Base-by-base conservation (phyloP, 1,140 invertebrate genomes). In the Conus ventricosus region DNA sequence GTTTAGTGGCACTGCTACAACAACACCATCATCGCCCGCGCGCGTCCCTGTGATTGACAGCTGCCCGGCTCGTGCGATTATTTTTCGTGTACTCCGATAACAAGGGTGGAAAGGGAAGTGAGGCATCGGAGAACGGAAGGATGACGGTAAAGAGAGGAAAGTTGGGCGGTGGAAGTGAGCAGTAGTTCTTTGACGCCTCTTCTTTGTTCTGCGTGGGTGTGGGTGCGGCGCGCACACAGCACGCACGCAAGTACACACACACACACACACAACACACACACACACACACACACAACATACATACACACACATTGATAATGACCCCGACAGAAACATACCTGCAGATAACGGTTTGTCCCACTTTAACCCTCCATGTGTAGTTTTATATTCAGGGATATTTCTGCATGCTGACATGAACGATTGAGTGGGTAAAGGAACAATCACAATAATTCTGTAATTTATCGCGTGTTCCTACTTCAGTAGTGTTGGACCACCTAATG, bases 251-350 rank as follows among this genome's bases (percentile, higher is more conserved):
- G 10, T 8, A 71, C 67, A 71, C 67, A n/a, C 67, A n/a, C 67
- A n/a, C 67, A n/a, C 67, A n/a, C 67, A 71, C 67, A 23, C 67
- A 71, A 71, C 67, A 23, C 67, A 71, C 67, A 71, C 23, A 71
- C 67, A 71, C 67, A 71, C 67, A 71, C 67, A 71, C 67, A 71
- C 67, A 71, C 67, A n/a, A 71, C 67, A 71, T 17, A 71, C 67
- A 71, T 17, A 71, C 67, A 71, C 67, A 71, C 67, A 71, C 67
- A 71, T 20, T 17, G 11, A 71, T 8, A 71, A 20, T 17, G 11
- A 71, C 67, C 11, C 67, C 11, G 6, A 71, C 67, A 71, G 6
- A 71, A 11, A 71, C 67, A 4, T 20, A 1, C 10, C 60, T 63
- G 17, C 1, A 11, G 17, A 63, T 20, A 63, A 63, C 60, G 4